Evolutionary conservation across 1,140 invertebrate genomes (phyloP).

Genomic region (Pseudomyrmex flavicornis): DNA sequence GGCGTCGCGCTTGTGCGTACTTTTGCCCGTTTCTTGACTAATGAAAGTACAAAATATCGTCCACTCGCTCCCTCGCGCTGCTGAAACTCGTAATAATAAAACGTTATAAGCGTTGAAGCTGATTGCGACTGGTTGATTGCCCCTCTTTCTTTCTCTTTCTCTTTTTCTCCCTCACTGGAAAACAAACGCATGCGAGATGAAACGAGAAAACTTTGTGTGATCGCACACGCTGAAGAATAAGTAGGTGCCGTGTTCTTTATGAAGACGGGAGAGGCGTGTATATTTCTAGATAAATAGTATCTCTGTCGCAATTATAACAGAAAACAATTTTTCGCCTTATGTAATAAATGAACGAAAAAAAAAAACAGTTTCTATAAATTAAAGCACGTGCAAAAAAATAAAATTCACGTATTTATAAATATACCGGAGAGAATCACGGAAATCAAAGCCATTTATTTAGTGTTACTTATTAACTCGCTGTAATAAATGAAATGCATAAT

Average conservation of each 20-base stretch:
- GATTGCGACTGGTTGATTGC: conserved; percentile 59
- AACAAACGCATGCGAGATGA: conserved; percentile 7
- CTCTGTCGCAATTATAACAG: not conserved
- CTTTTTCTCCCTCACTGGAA: not conserved
- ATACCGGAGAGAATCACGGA: too few relatives aligned
- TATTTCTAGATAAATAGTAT: not conserved
- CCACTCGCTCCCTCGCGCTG: conserved; percentile 44
- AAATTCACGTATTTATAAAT: too few relatives aligned
- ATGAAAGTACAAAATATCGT: conserved; percentile 64
- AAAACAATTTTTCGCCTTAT: too few relatives aligned
- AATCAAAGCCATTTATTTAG: too few relatives aligned
- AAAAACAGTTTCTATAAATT: too few relatives aligned
- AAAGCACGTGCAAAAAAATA: too few relatives aligned
- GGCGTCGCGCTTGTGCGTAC: conserved; percentile 63
- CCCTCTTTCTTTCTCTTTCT: not conserved
- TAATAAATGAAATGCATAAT: conserved; percentile 2
- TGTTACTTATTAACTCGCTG: not conserved
- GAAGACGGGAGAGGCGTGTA: not conserved
- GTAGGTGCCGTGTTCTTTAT: not conserved
- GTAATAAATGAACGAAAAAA: too few relatives aligned
- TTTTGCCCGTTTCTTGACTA: conserved; percentile 70
- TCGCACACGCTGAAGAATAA: conserved; percentile 3
- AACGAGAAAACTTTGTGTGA: conserved; percentile 46
- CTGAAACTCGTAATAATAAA: conserved; percentile 58
- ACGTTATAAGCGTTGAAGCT: conserved; percentile 57